These are phyloP conservation scores for Myiozetetes cayanensis DNA, from an alignment of 2,113 vertebrate genomes.

Conservation along the genomic window DNA sequence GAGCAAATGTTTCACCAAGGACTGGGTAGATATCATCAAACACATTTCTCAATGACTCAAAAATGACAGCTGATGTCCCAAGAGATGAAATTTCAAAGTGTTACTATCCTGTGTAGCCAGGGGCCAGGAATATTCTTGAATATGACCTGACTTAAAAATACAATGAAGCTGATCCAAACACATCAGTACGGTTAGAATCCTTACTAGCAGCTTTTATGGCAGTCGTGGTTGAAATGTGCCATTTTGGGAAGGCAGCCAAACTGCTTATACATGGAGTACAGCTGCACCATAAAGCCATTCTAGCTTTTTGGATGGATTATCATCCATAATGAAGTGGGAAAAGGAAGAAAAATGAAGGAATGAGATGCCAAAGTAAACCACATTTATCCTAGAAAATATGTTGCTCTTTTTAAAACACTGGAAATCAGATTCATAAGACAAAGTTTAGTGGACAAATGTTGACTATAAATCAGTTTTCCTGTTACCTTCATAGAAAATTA, in stretches of 20 bases:
- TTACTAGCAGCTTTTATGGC: slow-evolving; percentile 8
- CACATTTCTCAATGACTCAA: background rate
- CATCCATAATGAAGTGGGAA: background rate
- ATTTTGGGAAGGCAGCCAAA: slow-evolving; percentile 38
- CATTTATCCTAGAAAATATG: background rate
- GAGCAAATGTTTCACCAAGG: slow-evolving; percentile 42
- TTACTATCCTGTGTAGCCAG: background rate
- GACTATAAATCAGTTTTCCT: background rate
- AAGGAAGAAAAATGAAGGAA: background rate
- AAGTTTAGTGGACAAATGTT: background rate
- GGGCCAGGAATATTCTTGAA: background rate
- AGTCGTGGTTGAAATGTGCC: background rate
- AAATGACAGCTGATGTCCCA: slow-evolving; percentile 30
- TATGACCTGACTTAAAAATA: slow-evolving; percentile 4
- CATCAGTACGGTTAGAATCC: background rate
- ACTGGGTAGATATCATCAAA: background rate
- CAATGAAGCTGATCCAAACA: background rate
- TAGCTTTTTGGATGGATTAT: background rate
- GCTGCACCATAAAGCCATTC: background rate
- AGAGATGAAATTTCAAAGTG: background rate
- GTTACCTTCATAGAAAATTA: background rate
- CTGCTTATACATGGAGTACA: background rate
- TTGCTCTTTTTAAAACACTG: background rate
- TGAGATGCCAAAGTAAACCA: background rate
- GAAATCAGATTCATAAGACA: background rate